These are phyloP conservation scores for Melieria crassipennis DNA, from an alignment of 2,888 invertebrate species.

Conservation along the genomic window DNA sequence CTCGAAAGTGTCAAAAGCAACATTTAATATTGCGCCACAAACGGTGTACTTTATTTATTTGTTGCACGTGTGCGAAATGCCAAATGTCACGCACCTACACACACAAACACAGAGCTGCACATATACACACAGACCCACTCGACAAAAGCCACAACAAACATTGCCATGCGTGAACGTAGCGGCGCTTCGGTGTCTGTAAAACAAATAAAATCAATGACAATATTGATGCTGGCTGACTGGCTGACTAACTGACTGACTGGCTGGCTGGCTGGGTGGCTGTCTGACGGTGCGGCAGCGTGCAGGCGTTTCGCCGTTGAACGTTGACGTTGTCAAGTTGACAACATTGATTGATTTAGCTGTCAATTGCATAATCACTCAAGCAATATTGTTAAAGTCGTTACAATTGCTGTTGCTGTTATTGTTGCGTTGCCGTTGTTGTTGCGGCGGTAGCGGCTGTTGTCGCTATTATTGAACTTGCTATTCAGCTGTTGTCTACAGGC, in stretches of 20 bases:
- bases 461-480: neutral
- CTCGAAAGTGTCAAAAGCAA: slow-evolving; percentile 57
- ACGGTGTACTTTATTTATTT: slow-evolving; percentile 19
- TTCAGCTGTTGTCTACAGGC: neutral
- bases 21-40: slow-evolving; percentile 11
- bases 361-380: slow-evolving; percentile 64
- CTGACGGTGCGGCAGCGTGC: neutral
- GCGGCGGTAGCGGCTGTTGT: neutral
- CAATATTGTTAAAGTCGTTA: slow-evolving; percentile 45
- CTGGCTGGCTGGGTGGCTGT: neutral
- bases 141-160: neutral
- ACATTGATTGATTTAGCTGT: slow-evolving; percentile 64
- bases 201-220: slow-evolving; percentile 19
- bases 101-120: slow-evolving; percentile 20
- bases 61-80: slow-evolving; percentile 25
- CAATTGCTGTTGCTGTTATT: slow-evolving; percentile 17
- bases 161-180: slow-evolving; percentile 9
- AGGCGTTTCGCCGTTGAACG: slow-evolving; percentile 22
- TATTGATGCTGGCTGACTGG: neutral
- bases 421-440: slow-evolving; percentile 17
- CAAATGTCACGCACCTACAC: slow-evolving; percentile 1
- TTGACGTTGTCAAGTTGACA: slow-evolving; percentile 58
- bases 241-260: neutral
- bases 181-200: neutral
- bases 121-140: neutral